Base-by-base conservation (phyloP, 2,888 invertebrate genomes). In the Luffia ferchaultella region DNA sequence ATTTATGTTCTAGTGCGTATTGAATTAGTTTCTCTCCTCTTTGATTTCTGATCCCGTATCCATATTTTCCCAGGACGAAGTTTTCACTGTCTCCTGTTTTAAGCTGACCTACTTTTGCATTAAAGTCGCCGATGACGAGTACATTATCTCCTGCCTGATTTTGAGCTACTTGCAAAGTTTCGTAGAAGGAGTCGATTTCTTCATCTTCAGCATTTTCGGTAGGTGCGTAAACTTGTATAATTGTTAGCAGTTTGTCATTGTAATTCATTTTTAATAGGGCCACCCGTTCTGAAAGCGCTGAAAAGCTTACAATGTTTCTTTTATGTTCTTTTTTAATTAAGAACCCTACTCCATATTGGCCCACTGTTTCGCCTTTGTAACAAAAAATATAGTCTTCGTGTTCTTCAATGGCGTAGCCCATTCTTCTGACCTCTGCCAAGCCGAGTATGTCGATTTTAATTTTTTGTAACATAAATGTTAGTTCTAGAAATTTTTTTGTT, bases 381-480 rank as follows among this genome's bases (percentile, higher is more conserved):
- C 57, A 59, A 0, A 60, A 44, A 30, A 62, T 59, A n/a, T 54
- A 55, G 3, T 58, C 43, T 1, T 57, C 53, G 44, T 62, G 16
- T 50, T 64, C 62, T 54, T 57, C 53, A 18, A 62, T 64, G 42
- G 52, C 50, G 16, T 51, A 54, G 18, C 61, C 63, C 0, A 18
- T 18, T 1, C 57, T 40, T 50, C 60, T 54, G 1, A 42, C 42
- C 57, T 63, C 62, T 0, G 54, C 18, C 17, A 61, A 12, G 2
- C 60, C 61, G 0, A 60, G 55, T 46, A 63, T 52, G 30, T 60
- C 60, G 16, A 53, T 59, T 46, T 60, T 59, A 1, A 59, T 58
- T 1, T 46, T 9, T 49, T 43, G 30, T 2, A 52, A 2, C 1
- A 49, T 16, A 30, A 46, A 43, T 9, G 1, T 48, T 2, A 52